Conservation (phyloP, 2,888 invertebrate species). For the Steinernema hermaphroditum region DNA sequence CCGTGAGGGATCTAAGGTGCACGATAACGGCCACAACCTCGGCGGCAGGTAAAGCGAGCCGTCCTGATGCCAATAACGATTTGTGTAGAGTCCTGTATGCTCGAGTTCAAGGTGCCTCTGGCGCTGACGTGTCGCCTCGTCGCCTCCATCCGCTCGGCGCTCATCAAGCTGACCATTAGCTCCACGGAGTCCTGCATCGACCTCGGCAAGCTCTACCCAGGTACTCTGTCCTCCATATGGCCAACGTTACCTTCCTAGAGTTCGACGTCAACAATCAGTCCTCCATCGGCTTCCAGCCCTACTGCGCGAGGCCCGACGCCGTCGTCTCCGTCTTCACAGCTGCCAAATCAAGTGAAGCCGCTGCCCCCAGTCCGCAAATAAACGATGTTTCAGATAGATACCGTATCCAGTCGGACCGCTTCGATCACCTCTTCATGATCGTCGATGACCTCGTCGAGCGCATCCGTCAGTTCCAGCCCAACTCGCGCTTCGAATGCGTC, state of each 20-base stretch:
- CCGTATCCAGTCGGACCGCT: slow-evolving; percentile 46
- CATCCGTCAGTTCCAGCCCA: slow-evolving; percentile 41
- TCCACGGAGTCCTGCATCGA: slow-evolving; percentile 37
- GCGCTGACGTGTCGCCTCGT: slow-evolving; percentile 40
- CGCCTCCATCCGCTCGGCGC: slow-evolving; percentile 39
- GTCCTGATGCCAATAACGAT: too few species aligned
- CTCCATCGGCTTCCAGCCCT: slow-evolving; percentile 46
- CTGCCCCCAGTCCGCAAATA: neutral
- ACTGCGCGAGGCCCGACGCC: slow-evolving; percentile 33
- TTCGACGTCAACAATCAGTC: slow-evolving; percentile 40
- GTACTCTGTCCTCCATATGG: too few species aligned
- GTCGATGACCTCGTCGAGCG: slow-evolving; percentile 43
- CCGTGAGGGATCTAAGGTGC: slow-evolving; percentile 36
- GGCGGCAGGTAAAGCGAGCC: neutral
- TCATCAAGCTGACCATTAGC: slow-evolving; percentile 45
- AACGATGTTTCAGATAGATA: slow-evolving; percentile 42
- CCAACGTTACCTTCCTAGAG: slow-evolving; percentile 36
- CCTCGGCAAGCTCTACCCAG: slow-evolving; percentile 41
- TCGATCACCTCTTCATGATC: slow-evolving; percentile 43
- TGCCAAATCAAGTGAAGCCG: slow-evolving; percentile 42
- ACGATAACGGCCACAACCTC: slow-evolving; percentile 33
- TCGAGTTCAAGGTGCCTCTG: slow-evolving; percentile 40
- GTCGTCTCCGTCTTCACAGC: slow-evolving; percentile 46
- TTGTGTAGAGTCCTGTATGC: slow-evolving; percentile 32
- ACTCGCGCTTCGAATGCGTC: slow-evolving; percentile 36